Evolutionary conservation across 2,888 invertebrate species (phyloP).

Genomic region (Epinotia demarniana): DNA sequence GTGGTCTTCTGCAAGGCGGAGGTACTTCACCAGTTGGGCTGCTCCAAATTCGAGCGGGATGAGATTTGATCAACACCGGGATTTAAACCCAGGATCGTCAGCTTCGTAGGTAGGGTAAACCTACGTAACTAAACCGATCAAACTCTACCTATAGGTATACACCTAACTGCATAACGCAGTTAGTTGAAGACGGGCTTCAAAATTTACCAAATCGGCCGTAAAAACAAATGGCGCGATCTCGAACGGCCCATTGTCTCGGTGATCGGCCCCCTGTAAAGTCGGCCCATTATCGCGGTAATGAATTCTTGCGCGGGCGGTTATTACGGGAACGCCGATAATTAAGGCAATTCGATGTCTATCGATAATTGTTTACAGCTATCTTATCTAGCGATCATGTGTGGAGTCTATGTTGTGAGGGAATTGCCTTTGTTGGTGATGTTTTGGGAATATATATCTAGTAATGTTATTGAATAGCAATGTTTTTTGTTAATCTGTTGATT

Average conservation of each 20-base stretch:
- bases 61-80: no score
- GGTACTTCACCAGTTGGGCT: no score
- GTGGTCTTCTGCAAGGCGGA: no score
- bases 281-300: constrained; percentile 20
- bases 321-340: constrained; percentile 29
- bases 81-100: no score
- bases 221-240: constrained; percentile 11
- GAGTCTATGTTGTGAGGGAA: background rate
- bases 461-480: no score
- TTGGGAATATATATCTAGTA: no score
- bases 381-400: constrained; percentile 1
- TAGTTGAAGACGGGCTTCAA: background rate
- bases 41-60: no score
- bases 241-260: background rate
- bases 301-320: constrained; percentile 24
- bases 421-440: no score
- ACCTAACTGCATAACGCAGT: background rate
- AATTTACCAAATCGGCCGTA: constrained; percentile 19
- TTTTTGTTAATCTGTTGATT: no score
- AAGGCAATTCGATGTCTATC: constrained; percentile 21
- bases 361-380: constrained; percentile 18
- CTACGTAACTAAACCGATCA: no score
- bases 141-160: background rate
- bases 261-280: constrained; percentile 12
- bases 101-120: no score